These are phyloP conservation scores for Zalophus californianus DNA, from an alignment of 2,797 vertebrate species.

Conservation along the genomic window DNA sequence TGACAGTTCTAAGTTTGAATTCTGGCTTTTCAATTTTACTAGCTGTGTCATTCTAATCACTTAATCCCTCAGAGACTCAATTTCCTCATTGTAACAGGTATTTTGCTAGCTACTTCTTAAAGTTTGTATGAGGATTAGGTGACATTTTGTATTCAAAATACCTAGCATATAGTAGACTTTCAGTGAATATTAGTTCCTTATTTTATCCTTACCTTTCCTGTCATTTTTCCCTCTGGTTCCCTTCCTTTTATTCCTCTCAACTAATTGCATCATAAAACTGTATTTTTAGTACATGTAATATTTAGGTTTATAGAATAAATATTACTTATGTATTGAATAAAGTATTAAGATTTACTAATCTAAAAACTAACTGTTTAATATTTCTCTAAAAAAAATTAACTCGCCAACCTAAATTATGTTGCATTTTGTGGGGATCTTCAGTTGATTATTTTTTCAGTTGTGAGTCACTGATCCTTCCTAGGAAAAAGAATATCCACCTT, in stretches of 20 bases:
- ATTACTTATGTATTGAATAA: neutral
- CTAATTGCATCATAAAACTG: neutral
- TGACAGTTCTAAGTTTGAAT: neutral
- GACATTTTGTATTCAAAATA: neutral
- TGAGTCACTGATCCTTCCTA: neutral
- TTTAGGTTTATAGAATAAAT: constrained; percentile 23
- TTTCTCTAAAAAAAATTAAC: constrained; percentile 14
- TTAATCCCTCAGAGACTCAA: neutral
- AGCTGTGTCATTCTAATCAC: neutral
- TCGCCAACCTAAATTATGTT: neutral
- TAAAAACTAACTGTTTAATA: constrained; percentile 48
- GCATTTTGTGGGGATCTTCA: neutral
- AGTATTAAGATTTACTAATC: neutral
- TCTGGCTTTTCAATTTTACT: constrained; percentile 7
- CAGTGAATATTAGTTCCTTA: neutral
- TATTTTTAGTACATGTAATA: neutral
- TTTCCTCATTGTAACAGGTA: neutral
- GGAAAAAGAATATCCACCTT: constrained; percentile 1
- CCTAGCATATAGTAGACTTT: neutral
- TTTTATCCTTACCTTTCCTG: neutral
- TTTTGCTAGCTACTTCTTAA: neutral
- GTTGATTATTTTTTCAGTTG: neutral
- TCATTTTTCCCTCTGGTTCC: neutral
- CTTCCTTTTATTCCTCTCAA: neutral
- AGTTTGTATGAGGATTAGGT: neutral